A percentile compares a stretch with the other conserved stretches of the same genome.
These are phyloP conservation scores for Amiota minor DNA, from an alignment of 2,888 invertebrate species.

Conservation along the genomic window DNA sequence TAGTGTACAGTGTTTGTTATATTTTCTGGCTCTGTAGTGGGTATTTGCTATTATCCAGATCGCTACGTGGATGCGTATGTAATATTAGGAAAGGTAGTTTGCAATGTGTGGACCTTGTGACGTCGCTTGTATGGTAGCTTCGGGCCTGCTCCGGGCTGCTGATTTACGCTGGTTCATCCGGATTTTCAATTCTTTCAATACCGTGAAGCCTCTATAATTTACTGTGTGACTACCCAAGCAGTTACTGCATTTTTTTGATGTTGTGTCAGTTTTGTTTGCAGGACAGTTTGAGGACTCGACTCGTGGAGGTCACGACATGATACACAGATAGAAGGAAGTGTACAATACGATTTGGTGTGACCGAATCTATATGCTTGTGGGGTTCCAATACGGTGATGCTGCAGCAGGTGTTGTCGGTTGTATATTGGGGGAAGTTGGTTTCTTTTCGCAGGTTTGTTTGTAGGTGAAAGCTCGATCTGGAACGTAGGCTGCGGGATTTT, in stretches of 20 bases:
- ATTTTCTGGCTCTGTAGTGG: background rate
- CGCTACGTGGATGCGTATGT: background rate
- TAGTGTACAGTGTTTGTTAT: background rate
- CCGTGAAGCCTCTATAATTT: background rate
- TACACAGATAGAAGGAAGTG: background rate
- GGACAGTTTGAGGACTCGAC: background rate
- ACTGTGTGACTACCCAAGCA: background rate
- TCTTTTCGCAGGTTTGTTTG: background rate
- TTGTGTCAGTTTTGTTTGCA: background rate
- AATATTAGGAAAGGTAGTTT: background rate
- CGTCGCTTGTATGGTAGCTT: background rate
- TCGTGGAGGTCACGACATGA: background rate
- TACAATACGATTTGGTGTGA: background rate
- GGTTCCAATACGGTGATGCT: background rate
- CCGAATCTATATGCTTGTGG: background rate
- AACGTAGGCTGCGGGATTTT: background rate
- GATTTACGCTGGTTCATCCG: background rate
- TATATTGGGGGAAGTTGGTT: background rate
- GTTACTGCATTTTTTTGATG: background rate
- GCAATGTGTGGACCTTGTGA: background rate
- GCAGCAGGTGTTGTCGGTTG: background rate
- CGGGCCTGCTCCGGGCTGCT: background rate
- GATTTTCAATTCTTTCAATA: background rate
- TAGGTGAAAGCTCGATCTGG: background rate
- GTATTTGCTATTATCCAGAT: background rate